Conservation (phyloP, 2,113 vertebrate species). For the Probosciger aterrimus region DNA sequence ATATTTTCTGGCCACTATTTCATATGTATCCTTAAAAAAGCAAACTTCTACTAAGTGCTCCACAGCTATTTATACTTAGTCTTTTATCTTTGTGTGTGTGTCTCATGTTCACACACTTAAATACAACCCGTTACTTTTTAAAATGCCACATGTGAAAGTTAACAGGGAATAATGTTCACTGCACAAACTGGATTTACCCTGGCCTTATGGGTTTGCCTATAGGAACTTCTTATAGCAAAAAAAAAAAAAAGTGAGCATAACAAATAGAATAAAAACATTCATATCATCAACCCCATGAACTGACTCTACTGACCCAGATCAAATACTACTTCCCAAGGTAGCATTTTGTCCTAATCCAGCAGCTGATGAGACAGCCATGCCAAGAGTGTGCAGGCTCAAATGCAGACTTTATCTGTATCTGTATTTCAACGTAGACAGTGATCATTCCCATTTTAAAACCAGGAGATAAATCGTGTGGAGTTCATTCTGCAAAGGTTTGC, state of each 20-base stretch:
- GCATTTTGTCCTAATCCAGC: not conserved
- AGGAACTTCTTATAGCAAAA: not conserved
- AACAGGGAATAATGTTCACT: not conserved
- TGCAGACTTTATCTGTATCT: not conserved
- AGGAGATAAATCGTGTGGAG: not conserved
- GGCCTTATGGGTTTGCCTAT: not conserved
- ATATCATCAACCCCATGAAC: not conserved
- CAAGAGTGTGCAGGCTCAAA: not conserved
- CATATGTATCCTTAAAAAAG: not conserved
- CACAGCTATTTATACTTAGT: not conserved
- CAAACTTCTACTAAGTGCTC: not conserved
- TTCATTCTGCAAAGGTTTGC: not conserved
- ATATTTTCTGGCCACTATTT: not conserved
- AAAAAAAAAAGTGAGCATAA: not conserved
- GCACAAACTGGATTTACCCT: not conserved
- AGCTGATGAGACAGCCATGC: not conserved
- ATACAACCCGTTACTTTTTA: not conserved
- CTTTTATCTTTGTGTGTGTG: no score
- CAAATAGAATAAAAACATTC: not conserved
- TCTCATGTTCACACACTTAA: not conserved
- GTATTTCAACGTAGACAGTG: not conserved
- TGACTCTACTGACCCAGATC: no score
- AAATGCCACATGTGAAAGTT: fast-evolving
- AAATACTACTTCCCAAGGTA: not conserved
- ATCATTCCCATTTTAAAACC: not conserved